Percentiles rank a stretch among this genome's conserved stretches.
Conservation (phyloP, 2,797 vertebrate species). For the Decapterus maruadsi region DNA sequence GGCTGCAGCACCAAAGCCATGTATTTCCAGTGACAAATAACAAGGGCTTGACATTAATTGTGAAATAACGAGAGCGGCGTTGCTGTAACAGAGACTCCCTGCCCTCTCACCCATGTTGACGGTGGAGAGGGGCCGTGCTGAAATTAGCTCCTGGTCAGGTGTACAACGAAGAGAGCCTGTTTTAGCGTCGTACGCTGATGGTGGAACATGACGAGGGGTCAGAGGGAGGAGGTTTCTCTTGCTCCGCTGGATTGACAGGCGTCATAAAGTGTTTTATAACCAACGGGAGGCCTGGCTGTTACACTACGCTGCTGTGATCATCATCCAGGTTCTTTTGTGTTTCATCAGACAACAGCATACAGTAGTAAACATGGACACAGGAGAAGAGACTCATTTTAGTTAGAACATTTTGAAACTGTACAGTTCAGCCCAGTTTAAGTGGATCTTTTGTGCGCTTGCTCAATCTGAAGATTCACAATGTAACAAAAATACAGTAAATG, state of each 20-base stretch:
- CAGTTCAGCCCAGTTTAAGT: neutral
- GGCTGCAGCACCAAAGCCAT: conserved; percentile 74
- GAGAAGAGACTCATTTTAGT: neutral
- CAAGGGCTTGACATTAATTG: conserved; percentile 88
- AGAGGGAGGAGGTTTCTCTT: conserved; percentile 52
- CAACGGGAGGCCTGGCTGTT: conserved; percentile 24
- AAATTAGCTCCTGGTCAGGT: conserved; percentile 82
- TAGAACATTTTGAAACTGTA: neutral
- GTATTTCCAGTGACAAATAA: conserved; percentile 86
- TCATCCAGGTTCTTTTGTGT: conserved; percentile 45
- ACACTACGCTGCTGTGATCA: conserved; percentile 25
- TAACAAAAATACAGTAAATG: conserved; percentile 59
- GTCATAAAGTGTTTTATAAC: conserved; percentile 71
- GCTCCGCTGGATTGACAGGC: conserved; percentile 62
- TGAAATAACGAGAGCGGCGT: conserved; percentile 84
- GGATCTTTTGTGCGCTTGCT: conserved; percentile 19
- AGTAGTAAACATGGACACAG: neutral
- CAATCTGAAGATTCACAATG: conserved; percentile 38
- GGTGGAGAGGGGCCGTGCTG: conserved; percentile 65
- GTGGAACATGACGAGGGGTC: conserved; percentile 81
- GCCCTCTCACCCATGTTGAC: conserved; percentile 74
- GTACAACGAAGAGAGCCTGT: conserved; percentile 78
- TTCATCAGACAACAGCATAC: conserved; percentile 31
- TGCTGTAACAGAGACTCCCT: conserved; percentile 74
- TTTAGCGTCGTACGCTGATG: conserved; percentile 65